These are phyloP conservation scores for Phymastichus coffea DNA, from an alignment of 1,140 invertebrate species.

Conservation along the genomic window DNA sequence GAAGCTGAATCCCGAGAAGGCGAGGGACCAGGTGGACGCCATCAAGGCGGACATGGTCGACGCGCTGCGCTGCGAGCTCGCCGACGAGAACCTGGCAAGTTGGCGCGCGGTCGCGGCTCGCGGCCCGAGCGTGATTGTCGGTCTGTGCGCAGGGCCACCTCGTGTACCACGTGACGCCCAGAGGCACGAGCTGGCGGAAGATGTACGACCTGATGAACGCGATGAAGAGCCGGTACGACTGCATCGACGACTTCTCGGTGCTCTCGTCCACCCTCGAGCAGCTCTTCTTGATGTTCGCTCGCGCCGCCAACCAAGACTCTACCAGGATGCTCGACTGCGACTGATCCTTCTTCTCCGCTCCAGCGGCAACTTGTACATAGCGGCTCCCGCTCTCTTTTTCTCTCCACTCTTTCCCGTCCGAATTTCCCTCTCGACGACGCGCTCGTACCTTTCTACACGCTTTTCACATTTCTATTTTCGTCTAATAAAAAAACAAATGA, in stretches of 20 bases:
- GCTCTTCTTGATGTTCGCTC: constrained; percentile 52
- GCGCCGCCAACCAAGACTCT: constrained; percentile 26
- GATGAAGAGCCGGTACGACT: constrained; percentile 42
- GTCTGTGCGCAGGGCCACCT: constrained; percentile 41
- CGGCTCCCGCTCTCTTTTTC: too few species aligned
- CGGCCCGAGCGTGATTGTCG: not conserved
- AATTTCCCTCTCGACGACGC: too few species aligned
- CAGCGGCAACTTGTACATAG: too few species aligned
- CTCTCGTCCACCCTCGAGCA: constrained; percentile 53
- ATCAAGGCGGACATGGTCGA: constrained; percentile 44
- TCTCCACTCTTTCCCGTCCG: too few species aligned
- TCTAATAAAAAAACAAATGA: too few species aligned
- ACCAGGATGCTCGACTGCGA: too few species aligned
- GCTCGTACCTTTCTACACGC: too few species aligned
- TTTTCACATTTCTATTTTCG: too few species aligned
- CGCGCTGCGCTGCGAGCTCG: constrained; percentile 43
- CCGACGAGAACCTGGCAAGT: constrained; percentile 46
- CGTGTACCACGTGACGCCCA: constrained; percentile 49
- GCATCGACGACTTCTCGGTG: constrained; percentile 52
- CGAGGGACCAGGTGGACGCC: constrained; percentile 29
- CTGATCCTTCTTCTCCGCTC: too few species aligned
- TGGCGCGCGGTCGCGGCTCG: not conserved
- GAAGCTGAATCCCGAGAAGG: constrained; percentile 42
- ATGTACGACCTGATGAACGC: constrained; percentile 50
- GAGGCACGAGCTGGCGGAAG: constrained; percentile 46